phyloP scores from a whole-genome alignment of 2,888 invertebrate genomes.

The Oeneis ivallda region DNA sequence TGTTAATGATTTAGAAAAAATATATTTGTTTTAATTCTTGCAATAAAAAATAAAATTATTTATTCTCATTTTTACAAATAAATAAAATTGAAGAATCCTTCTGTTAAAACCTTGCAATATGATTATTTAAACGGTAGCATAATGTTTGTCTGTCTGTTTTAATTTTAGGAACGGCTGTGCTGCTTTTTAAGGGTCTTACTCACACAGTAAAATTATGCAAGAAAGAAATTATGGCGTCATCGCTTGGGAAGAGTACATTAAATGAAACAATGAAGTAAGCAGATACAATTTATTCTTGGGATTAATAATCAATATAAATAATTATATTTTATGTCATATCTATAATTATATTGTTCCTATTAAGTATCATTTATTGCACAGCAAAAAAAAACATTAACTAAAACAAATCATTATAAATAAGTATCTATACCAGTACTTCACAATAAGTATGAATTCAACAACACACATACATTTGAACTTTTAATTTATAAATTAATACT shows the following conservation, averaged over 20 bases:
- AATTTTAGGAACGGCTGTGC: too few species aligned
- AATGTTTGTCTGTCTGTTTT: too few species aligned
- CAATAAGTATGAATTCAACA: constrained; percentile 33
- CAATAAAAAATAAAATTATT: too few species aligned
- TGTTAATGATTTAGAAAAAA: background rate
- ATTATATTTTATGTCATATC: constrained; percentile 31
- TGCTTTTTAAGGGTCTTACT: too few species aligned
- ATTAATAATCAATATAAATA: constrained; percentile 32
- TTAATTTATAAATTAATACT: constrained; percentile 30
- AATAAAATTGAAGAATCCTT: too few species aligned
- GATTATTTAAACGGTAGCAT: too few species aligned
- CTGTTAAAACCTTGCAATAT: too few species aligned
- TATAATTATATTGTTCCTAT: constrained; percentile 21
- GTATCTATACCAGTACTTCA: constrained; percentile 22
- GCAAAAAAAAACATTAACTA: constrained; percentile 30
- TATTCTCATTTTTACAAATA: too few species aligned
- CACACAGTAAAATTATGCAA: too few species aligned
- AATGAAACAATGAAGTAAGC: constrained; percentile 32
- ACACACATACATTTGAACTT: constrained; percentile 20
- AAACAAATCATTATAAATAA: constrained; percentile 19
- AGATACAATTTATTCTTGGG: constrained; percentile 37
- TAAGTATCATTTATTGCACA: constrained; percentile 37
- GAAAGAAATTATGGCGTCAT: too few species aligned
- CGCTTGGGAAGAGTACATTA: too few species aligned
- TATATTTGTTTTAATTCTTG: background rate